A percentile compares a stretch with the other conserved stretches of the same genome.
phyloP scores from a whole-genome alignment of 64 coral and sea anemone genomes.

The Cladopsammia gracilis region DNA sequence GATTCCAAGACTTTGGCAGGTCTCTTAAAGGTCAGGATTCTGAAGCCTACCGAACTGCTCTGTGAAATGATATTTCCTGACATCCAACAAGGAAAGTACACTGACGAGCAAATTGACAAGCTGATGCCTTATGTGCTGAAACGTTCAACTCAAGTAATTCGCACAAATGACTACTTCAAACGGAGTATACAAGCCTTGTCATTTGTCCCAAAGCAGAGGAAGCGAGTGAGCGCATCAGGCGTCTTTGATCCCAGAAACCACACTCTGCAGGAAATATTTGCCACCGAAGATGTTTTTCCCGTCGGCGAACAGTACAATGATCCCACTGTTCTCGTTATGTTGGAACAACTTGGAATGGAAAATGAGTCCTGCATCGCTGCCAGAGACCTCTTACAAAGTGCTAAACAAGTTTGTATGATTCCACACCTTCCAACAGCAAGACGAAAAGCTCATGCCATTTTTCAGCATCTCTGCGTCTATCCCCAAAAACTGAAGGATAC shows the following conservation, averaged over 20 bases:
- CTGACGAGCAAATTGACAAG: slow-evolving; percentile 34
- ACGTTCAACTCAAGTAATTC: slow-evolving; percentile 25
- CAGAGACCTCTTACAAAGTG: slow-evolving; percentile 59
- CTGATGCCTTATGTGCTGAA: slow-evolving; percentile 62
- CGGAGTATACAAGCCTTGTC: background rate
- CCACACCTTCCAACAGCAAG: slow-evolving; percentile 3
- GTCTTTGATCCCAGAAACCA: slow-evolving; percentile 15
- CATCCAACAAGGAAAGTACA: slow-evolving; percentile 18
- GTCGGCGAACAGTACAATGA: background rate
- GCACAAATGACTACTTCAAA: slow-evolving; percentile 7
- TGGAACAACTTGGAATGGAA: slow-evolving; percentile 49
- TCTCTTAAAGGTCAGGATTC: slow-evolving; percentile 22
- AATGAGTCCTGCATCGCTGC: slow-evolving; percentile 23
- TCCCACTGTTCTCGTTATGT: background rate
- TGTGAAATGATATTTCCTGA: slow-evolving; percentile 25
- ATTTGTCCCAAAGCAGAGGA: slow-evolving; percentile 4
- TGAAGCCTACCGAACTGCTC: slow-evolving; percentile 45
- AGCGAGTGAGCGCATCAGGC: background rate
- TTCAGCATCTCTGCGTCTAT: slow-evolving; percentile 31
- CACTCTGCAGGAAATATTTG: slow-evolving; percentile 10
- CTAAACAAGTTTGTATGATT: slow-evolving; percentile 18
- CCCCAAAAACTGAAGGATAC: background rate
- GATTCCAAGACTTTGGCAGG: slow-evolving; percentile 35
- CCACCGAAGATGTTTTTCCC: slow-evolving; percentile 31
- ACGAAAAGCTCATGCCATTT: slow-evolving; percentile 59